Evolutionary conservation across 2,113 vertebrate genomes (phyloP).

Genomic region (Cichladusa arquata): DNA sequence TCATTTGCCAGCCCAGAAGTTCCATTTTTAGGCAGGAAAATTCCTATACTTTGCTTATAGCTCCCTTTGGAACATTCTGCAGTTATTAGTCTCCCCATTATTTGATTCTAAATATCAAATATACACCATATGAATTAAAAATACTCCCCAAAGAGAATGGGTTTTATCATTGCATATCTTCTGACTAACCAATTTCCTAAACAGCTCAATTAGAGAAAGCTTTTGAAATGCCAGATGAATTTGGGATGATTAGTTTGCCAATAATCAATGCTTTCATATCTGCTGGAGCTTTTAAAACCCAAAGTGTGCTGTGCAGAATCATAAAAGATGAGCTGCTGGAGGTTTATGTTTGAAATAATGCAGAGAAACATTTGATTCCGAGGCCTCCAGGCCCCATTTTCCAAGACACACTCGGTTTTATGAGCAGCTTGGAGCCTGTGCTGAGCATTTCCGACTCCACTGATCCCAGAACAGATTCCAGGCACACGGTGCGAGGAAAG

Average conservation of each 20-base stretch:
- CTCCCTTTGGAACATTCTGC: neutral
- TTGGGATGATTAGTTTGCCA: neutral
- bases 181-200: neutral
- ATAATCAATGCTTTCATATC: neutral
- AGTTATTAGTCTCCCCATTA: neutral
- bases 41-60: neutral
- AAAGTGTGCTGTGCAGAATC: neutral
- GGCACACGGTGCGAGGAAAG: neutral
- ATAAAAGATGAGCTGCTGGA: neutral
- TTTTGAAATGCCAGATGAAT: neutral
- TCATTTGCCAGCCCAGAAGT: neutral
- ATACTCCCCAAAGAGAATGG: neutral
- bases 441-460: accelerated
- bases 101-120: neutral
- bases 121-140: neutral
- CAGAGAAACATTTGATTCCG: neutral
- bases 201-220: neutral
- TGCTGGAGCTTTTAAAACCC: neutral
- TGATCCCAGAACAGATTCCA: accelerated
- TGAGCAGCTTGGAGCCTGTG: neutral
- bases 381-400: neutral
- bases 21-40: neutral
- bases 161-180: neutral
- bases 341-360: neutral
- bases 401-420: neutral